Evolutionary conservation across 1,140 invertebrate species (phyloP), one percentile per base, ranked within the genome.

Genomic region (Halyomorpha halys): DNA sequence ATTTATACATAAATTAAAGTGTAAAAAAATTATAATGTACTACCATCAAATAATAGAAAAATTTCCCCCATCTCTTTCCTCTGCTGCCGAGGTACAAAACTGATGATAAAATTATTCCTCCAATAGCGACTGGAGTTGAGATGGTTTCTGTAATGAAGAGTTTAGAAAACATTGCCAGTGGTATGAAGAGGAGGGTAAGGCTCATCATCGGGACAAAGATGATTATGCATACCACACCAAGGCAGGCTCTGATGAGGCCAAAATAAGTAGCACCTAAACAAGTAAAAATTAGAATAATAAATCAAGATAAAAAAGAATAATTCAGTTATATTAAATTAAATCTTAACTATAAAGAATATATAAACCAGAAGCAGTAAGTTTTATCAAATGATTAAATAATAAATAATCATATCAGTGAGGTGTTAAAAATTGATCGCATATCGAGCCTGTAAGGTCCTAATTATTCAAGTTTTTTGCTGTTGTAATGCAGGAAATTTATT

Each of bases 181-280:
- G 87, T 44, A 91, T 74, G 3, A 88, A 76, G 1, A 89, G 75
- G 0, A 85, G 86, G 0, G 84, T 82, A 21, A 91, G 74, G 1
- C 87, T 86, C n/a, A 86, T 82, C 2, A 90, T 74, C 0, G 89
- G 88, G 30, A 91, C 69, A 69, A 90, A 89, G 0, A 90, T 71
- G 1, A 90, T 83, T 34, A 87, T 79, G 8, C 87, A 87, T 5
- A 89, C 86, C 18, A 90, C 68, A 0, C 84, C 89, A 5, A 92
- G 73, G 5, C 86, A 84, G 0, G 86, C 86, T 39, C 90, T 75
- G 30, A 88, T 82, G 14, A 91, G 72, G 0, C 89, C 88, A 70
- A 86, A 89, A 75, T 85, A 71, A 6, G 71, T 71, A 13, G 69
- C 69, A 34, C 69, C 69, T 70, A 62, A 9, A 44, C 6, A 3